Evolutionary conservation across 2,888 invertebrate genomes (phyloP).

Genomic region (Eilema depressum): DNA sequence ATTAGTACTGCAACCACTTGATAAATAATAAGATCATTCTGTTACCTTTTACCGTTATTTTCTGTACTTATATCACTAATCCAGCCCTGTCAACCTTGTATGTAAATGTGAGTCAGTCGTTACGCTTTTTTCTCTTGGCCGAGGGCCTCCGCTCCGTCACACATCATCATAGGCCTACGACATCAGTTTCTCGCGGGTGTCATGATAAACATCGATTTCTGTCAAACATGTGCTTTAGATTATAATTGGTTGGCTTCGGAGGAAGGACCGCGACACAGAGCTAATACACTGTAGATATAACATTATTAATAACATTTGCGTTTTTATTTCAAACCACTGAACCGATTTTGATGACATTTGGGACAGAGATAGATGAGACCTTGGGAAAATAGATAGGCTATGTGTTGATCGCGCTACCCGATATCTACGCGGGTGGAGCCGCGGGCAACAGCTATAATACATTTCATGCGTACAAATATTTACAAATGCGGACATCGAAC

Average conservation of each 20-base stretch:
- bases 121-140: slow-evolving; percentile 14
- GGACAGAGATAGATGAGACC: too few species aligned
- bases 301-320: too few species aligned
- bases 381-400: too few species aligned
- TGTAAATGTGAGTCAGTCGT: slow-evolving; percentile 21
- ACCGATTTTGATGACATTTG: too few species aligned
- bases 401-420: too few species aligned
- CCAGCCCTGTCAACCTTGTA: slow-evolving; percentile 5
- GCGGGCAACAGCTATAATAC: too few species aligned
- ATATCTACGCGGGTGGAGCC: too few species aligned
- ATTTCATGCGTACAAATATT: too few species aligned
- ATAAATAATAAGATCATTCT: neutral
- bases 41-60: neutral
- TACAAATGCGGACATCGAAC: too few species aligned
- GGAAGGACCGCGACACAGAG: slow-evolving; percentile 1
- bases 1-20: neutral
- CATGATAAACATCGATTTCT: slow-evolving; percentile 50
- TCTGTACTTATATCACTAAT: neutral
- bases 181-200: slow-evolving; percentile 30
- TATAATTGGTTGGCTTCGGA: slow-evolving; percentile 40
- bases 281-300: neutral
- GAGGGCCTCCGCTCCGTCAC: slow-evolving; percentile 31
- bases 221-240: slow-evolving; percentile 51
- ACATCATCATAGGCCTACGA: slow-evolving; percentile 25
- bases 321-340: too few species aligned